Evolutionary conservation across 2,113 vertebrate genomes (phyloP).

Genomic region (Ptilonorhynchus violaceus): DNA sequence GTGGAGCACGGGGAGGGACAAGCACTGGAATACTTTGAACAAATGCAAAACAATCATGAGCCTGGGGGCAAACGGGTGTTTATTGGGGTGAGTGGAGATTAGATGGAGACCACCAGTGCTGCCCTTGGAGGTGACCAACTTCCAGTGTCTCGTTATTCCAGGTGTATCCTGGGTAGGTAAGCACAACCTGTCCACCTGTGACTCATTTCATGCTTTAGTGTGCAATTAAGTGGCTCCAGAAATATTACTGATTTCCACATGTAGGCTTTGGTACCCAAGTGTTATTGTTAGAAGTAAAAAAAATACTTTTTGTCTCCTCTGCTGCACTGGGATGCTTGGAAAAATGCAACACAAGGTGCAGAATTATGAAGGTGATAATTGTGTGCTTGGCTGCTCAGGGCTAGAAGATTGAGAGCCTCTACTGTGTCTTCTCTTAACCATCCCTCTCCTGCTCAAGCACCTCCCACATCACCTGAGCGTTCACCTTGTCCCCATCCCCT

Average conservation of each 20-base stretch:
- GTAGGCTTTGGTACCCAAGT: not conserved
- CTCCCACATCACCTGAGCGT: accelerated
- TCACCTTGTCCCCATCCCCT: not conserved
- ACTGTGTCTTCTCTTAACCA: not conserved
- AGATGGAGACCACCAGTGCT: not conserved
- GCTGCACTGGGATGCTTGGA: not conserved
- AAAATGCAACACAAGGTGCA: not conserved
- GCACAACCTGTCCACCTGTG: not conserved
- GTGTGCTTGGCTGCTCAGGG: not conserved
- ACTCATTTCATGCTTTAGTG: not conserved
- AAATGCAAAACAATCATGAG: accelerated
- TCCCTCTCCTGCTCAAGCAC: accelerated
- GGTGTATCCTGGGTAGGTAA: not conserved
- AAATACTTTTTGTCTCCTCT: not conserved
- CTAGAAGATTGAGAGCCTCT: not conserved
- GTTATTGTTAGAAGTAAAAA: too few relatives aligned
- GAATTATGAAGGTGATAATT: not conserved
- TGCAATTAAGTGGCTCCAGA: not conserved
- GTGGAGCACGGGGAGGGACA: not conserved
- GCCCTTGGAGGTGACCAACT: not conserved
- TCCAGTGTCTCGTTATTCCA: not conserved
- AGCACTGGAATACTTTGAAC: too few relatives aligned
- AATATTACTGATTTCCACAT: not conserved
- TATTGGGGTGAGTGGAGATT: not conserved
- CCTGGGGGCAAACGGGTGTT: not conserved